phyloP scores from a whole-genome alignment of 2,113 vertebrate species.

The Kryptolebias marmoratus region DNA sequence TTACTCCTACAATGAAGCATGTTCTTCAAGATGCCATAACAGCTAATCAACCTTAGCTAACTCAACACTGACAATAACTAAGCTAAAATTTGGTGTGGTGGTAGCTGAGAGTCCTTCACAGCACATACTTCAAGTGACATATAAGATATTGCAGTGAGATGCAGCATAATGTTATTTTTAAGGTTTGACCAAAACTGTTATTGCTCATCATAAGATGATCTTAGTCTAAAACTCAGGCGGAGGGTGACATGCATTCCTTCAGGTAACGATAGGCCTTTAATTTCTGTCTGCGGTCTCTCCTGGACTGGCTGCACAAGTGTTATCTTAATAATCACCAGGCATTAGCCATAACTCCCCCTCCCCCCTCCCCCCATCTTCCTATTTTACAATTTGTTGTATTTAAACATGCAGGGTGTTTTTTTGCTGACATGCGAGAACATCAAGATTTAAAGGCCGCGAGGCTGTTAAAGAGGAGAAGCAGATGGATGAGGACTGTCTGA shows the following conservation, averaged over 20 bases:
- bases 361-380: not conserved
- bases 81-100: too few species aligned
- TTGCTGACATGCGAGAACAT: constrained; percentile 35
- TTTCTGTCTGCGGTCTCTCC: constrained; percentile 46
- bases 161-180: too few species aligned
- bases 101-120: too few species aligned
- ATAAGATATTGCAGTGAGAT: too few species aligned
- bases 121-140: too few species aligned
- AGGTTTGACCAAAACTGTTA: too few species aligned
- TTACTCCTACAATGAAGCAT: constrained; percentile 26
- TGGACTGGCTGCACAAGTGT: constrained; percentile 20
- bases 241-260: too few species aligned
- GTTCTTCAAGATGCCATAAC: constrained; percentile 1
- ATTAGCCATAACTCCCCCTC: constrained; percentile 23
- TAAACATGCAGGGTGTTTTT: constrained; percentile 18
- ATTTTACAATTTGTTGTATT: constrained; percentile 23
- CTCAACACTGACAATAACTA: too few species aligned
- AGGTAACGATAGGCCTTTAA: too few species aligned
- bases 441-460: constrained; percentile 42
- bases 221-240: too few species aligned
- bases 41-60: too few species aligned
- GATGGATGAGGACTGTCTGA: constrained; percentile 63
- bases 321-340: constrained; percentile 47
- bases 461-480: constrained; percentile 45
- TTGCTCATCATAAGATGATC: too few species aligned